Evolutionary conservation across 2,888 invertebrate genomes (phyloP).

Genomic region (Leptinotarsa juncta): DNA sequence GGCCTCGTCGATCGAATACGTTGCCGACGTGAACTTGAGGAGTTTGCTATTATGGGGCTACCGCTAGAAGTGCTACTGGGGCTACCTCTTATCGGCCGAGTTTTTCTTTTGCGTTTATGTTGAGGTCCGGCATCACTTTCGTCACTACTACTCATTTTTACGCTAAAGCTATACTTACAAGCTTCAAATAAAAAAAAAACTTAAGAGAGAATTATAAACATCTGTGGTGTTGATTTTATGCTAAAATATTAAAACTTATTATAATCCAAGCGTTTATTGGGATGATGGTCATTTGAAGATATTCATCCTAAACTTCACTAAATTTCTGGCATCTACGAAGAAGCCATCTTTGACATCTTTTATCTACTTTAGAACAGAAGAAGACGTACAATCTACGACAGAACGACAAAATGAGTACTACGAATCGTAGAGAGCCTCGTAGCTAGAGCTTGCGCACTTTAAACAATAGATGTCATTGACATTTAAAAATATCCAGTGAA

Average conservation of each 20-base stretch:
- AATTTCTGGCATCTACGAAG: slow-evolving; percentile 23
- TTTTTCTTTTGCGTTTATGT: slow-evolving; percentile 55
- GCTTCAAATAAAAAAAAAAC: slow-evolving; percentile 16
- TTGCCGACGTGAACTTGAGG: slow-evolving; percentile 30
- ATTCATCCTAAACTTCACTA: slow-evolving; percentile 24
- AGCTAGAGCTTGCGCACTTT: slow-evolving; percentile 7
- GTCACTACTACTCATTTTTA: slow-evolving; percentile 56
- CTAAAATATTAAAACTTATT: neutral
- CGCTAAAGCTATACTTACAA: slow-evolving; percentile 22
- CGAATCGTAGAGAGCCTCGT: neutral
- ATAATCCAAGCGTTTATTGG: slow-evolving; percentile 5
- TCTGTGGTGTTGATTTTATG: neutral
- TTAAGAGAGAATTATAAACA: neutral
- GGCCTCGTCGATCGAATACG: slow-evolving; percentile 38
- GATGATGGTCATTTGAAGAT: slow-evolving; percentile 16
- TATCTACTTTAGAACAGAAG: too few species aligned
- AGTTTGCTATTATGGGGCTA: slow-evolving; percentile 47
- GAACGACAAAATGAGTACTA: neutral
- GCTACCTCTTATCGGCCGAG: slow-evolving; percentile 52
- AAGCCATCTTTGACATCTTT: slow-evolving; percentile 45
- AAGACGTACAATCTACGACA: too few species aligned
- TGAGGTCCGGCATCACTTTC: slow-evolving; percentile 57
- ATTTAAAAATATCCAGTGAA: neutral
- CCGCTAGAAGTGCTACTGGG: slow-evolving; percentile 47
- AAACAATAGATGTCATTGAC: neutral